Conservation (phyloP, 1,140 invertebrate species). For the Papilio xuthus region DNA sequence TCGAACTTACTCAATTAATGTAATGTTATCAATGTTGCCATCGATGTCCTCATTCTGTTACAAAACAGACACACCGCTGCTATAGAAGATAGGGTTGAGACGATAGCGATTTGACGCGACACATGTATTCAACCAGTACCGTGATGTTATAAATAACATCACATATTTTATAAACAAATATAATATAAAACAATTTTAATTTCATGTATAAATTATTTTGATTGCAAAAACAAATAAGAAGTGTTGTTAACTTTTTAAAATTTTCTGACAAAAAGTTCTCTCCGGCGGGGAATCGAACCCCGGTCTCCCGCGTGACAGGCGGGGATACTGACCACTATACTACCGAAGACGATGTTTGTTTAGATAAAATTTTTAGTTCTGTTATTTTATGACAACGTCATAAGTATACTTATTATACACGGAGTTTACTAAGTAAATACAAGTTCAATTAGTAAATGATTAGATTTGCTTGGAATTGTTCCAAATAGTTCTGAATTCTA, state of each 20-base stretch:
- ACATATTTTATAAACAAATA: no score
- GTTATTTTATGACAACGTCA: not conserved
- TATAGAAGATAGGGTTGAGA: not conserved
- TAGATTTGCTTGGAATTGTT: not conserved
- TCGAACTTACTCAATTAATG: constrained; percentile 3
- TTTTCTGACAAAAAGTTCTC: constrained; percentile 8
- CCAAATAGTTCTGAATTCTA: not conserved
- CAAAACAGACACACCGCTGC: not conserved
- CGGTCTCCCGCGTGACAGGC: constrained; percentile 37
- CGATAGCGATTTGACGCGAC: not conserved
- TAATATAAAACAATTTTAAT: no score
- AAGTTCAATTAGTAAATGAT: not conserved
- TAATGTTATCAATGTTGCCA: not conserved
- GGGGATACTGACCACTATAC: constrained; percentile 38
- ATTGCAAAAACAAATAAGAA: no score
- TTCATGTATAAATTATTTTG: no score
- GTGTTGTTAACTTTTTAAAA: not conserved
- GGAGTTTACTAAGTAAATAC: no score
- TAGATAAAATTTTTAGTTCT: not conserved
- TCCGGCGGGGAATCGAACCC: constrained; percentile 37
- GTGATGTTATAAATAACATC: no score
- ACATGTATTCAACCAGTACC: no score
- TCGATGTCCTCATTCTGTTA: not conserved
- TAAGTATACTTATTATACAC: no score
- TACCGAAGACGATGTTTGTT: constrained; percentile 12